Conservation (phyloP, 2,888 invertebrate species). For the Himalopsyche anomala region DNA sequence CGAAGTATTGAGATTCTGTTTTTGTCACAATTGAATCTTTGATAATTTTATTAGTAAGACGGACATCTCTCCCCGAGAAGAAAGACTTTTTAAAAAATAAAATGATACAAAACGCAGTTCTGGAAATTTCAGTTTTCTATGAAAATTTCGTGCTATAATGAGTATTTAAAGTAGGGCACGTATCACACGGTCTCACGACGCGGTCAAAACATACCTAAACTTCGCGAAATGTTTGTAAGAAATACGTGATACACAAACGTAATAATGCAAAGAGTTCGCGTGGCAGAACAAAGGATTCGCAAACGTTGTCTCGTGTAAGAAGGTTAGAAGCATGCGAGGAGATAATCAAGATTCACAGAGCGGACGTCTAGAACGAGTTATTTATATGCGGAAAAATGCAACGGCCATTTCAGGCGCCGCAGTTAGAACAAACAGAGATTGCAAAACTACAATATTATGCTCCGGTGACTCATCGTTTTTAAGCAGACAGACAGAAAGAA, state of each 20-base stretch:
- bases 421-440: constrained; percentile 22
- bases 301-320: background rate
- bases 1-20: no score
- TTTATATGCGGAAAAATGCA: constrained; percentile 42
- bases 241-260: constrained; percentile 41
- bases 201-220: constrained; percentile 28
- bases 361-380: constrained; percentile 26
- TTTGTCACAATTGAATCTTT: no score
- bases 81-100: background rate
- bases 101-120: no score
- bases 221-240: constrained; percentile 15
- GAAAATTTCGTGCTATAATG: background rate
- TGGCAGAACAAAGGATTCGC: constrained; percentile 38
- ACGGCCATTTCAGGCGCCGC: constrained; percentile 19
- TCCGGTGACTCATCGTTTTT: background rate
- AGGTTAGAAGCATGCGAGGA: constrained; percentile 22
- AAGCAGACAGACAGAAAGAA: no score
- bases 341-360: constrained; percentile 38
- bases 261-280: background rate
- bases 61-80: no score
- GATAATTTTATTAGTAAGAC: no score
- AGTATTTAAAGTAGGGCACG: constrained; percentile 35
- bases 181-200: constrained; percentile 29
- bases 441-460: background rate
- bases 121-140: background rate